These are phyloP conservation scores for Argyra leucocephala DNA, from an alignment of 2,888 invertebrate genomes.

Conservation along the genomic window DNA sequence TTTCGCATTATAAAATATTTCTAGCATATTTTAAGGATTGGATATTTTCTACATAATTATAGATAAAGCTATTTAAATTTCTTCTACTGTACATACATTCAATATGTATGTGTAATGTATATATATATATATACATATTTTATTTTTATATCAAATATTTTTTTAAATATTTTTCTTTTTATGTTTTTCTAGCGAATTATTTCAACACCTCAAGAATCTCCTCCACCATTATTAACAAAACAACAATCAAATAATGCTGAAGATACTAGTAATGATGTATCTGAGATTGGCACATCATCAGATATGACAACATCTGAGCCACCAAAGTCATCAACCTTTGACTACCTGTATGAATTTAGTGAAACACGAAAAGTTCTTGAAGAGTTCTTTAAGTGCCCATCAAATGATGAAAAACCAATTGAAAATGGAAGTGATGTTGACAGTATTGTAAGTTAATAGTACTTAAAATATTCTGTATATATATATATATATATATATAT, in stretches of 20 bases:
- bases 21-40: no score
- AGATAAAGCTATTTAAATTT: no score
- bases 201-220: slow-evolving; percentile 36
- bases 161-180: neutral
- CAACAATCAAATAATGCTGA: slow-evolving; percentile 37
- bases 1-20: no score
- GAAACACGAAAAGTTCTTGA: slow-evolving; percentile 84
- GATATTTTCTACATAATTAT: no score
- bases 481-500: neutral
- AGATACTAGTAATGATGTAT: slow-evolving; percentile 44
- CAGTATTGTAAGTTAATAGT: slow-evolving; percentile 42
- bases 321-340: slow-evolving; percentile 58
- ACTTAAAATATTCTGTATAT: no score
- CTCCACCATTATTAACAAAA: slow-evolving; percentile 26
- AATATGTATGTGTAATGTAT: neutral
- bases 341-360: slow-evolving; percentile 83
- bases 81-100: no score
- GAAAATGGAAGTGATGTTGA: slow-evolving; percentile 44
- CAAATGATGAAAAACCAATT: slow-evolving; percentile 51
- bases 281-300: slow-evolving; percentile 43
- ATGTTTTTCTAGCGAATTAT: slow-evolving; percentile 34
- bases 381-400: slow-evolving; percentile 79
- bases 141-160: neutral
- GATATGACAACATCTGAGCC: slow-evolving; percentile 40
- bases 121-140: neutral